Conservation (phyloP, 1,140 invertebrate genomes). For the Idris sp. region DNA sequence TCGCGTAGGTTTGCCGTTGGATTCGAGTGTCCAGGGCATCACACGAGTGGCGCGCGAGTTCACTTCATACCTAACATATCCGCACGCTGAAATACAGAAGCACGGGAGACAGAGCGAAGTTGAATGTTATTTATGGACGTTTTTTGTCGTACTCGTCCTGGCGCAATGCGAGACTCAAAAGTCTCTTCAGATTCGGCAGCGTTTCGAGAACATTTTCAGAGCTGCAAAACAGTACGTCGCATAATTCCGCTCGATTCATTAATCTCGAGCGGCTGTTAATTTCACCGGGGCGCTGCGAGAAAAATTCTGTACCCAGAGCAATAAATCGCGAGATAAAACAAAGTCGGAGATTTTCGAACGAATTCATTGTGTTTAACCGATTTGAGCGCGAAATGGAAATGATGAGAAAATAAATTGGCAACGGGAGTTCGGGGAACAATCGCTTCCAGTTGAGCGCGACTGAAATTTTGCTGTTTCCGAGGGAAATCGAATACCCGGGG, state of each 20-base stretch:
- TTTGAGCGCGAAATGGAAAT: constrained; percentile 34
- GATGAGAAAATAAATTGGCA: constrained; percentile 44
- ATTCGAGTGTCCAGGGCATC: constrained; percentile 63
- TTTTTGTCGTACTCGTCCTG: constrained; percentile 60
- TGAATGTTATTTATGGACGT: constrained; percentile 74
- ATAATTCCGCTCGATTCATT: constrained; percentile 43
- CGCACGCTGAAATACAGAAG: constrained; percentile 48
- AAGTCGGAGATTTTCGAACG: constrained; percentile 36
- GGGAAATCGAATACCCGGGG: constrained; percentile 20
- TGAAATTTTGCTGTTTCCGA: constrained; percentile 10
- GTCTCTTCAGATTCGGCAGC: constrained; percentile 46
- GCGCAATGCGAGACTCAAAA: constrained; percentile 49
- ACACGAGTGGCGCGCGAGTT: constrained; percentile 38
- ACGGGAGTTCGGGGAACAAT: constrained; percentile 16
- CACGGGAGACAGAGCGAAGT: constrained; percentile 66
- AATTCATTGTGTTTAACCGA: constrained; percentile 36
- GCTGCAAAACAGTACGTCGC: constrained; percentile 18
- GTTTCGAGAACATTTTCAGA: constrained; percentile 22
- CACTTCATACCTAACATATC: constrained; percentile 50
- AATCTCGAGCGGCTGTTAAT: constrained; percentile 31
- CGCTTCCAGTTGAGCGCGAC: not conserved
- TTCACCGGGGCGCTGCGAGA: not conserved
- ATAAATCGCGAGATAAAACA: constrained; percentile 35
- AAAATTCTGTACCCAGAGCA: constrained; percentile 2
- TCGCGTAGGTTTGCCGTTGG: constrained; percentile 66